Evolutionary conservation across 2,888 invertebrate genomes (phyloP).

Genomic region (Serrognathus titanus): DNA sequence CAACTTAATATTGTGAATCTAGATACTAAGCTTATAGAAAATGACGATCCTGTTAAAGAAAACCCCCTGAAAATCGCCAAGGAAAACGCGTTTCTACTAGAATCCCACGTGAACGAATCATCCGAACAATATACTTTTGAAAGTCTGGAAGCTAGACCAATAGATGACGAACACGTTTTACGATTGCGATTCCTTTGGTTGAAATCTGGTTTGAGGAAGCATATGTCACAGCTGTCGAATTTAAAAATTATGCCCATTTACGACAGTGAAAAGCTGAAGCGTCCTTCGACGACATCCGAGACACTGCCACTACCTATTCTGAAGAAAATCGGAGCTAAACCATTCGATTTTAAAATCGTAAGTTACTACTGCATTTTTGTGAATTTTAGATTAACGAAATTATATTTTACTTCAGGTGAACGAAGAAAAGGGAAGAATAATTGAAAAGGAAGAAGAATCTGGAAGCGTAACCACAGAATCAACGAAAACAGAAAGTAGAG

Average conservation of each 20-base stretch:
- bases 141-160: background rate
- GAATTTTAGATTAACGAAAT: background rate
- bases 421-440: too few species aligned
- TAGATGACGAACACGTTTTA: slow-evolving; percentile 3
- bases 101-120: slow-evolving; percentile 3
- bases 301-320: slow-evolving; percentile 3
- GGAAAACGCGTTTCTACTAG: background rate
- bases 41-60: too few species aligned
- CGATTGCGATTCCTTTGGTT: slow-evolving; percentile 7
- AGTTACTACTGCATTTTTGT: background rate
- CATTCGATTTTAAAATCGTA: background rate
- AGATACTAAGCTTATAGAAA: too few species aligned
- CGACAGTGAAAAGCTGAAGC: background rate
- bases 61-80: background rate
- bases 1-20: too few species aligned
- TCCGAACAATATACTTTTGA: slow-evolving; percentile 6
- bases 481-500: too few species aligned
- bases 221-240: slow-evolving; percentile 7
- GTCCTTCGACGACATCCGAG: background rate
- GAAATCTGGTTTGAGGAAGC: slow-evolving; percentile 12
- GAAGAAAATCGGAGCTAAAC: slow-evolving; percentile 1
- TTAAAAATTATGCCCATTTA: slow-evolving; percentile 6
- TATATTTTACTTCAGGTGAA: background rate
- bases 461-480: background rate
- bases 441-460: background rate